Base-by-base conservation (phyloP, 1,140 invertebrate species). In the Drosophila paulistorum region DNA sequence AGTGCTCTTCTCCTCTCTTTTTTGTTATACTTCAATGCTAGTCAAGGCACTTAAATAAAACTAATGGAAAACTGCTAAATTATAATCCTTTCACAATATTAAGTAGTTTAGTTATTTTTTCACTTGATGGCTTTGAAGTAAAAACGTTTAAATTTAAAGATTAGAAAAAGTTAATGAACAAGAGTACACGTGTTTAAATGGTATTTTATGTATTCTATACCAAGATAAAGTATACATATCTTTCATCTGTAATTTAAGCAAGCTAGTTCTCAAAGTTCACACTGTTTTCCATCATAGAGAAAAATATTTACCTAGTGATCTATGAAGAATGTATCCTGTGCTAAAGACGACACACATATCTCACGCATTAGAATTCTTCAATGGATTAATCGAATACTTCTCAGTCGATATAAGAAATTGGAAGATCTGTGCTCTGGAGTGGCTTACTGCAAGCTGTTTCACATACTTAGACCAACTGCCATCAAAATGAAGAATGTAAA, bases 301-400 rank as follows among this genome's bases (percentile, higher is more conserved):
- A 17, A 23, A 9, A 51, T 51, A 45, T 45, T 17, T 45, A 48
- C 9, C 1, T 3, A 48, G 11, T 11, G 3, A 20, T 51, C 45
- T 51, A 51, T 51, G 45, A 20, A 23, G 45, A 51, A 51, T 23
- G 17, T 51, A 23, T 11, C 20, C 9, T 6, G 3, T 51, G 1
- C 20, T 23, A 23, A 23, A 20, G 45, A 51, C 17, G 17, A 23
- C 17, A 20, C 45, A 23, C 20, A 51, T 51, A 1, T 51, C 45
- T 51, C 45, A 3, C 45, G 45, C 9, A 51, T 51, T 11, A 51
- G 4, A 17, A 20, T 51, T 23, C 45, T 51, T 51, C 13, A 23
- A 23, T 51, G 45, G 45, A 51, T 51, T 23, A 51, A 51, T 51
- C 45, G 17, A 23, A 23, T 51, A 51, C 45, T 51, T 51, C 11